Conservation (phyloP, 2,113 vertebrate genomes). For the Scortum barcoo region DNA sequence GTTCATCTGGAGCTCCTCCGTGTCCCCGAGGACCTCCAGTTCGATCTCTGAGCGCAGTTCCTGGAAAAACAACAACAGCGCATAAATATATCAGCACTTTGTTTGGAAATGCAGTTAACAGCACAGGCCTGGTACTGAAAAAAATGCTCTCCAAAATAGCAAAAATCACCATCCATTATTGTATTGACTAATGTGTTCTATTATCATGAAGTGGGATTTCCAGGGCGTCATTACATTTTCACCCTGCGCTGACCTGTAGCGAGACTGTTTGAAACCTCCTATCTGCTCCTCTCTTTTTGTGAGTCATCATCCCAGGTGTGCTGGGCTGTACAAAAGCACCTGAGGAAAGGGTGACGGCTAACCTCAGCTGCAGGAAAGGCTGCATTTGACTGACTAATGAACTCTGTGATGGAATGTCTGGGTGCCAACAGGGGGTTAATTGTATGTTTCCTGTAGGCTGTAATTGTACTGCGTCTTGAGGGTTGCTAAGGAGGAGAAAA, state of each 20-base stretch:
- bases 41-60: constrained; percentile 96
- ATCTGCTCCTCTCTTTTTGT: constrained; percentile 36
- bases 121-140: neutral
- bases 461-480: constrained; percentile 32
- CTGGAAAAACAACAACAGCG: constrained; percentile 83
- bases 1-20: constrained; percentile 91
- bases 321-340: constrained; percentile 48
- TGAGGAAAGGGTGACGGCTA: constrained; percentile 49
- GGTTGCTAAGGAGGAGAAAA: constrained; percentile 49
- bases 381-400: constrained; percentile 66
- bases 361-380: constrained; percentile 44
- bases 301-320: constrained; percentile 79
- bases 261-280: constrained; percentile 23
- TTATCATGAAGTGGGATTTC: constrained; percentile 21
- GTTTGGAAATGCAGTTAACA: constrained; percentile 3
- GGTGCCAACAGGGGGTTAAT: constrained; percentile 40
- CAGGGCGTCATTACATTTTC: constrained; percentile 32
- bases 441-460: constrained; percentile 52
- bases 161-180: neutral
- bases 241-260: constrained; percentile 59
- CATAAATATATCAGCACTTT: neutral
- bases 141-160: neutral
- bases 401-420: constrained; percentile 68
- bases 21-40: constrained; percentile 92
- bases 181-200: too few relatives aligned